A percentile compares a stretch with the other conserved stretches of the same genome.
These are phyloP conservation scores for Drosophila longiperda DNA, from an alignment of 2,888 invertebrate species.

Conservation along the genomic window DNA sequence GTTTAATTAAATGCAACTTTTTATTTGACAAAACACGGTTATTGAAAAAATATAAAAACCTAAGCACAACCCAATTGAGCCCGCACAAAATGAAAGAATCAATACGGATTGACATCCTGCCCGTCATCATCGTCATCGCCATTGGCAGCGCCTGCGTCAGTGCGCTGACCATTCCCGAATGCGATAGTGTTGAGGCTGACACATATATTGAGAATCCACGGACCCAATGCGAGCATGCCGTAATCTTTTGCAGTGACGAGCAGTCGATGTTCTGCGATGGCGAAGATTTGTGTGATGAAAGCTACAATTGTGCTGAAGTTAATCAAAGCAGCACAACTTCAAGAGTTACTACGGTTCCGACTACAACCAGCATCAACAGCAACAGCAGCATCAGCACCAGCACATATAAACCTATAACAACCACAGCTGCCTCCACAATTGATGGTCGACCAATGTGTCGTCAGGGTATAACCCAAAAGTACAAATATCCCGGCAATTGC, in stretches of 20 bases:
- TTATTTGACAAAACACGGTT: slow-evolving; percentile 36
- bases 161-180: slow-evolving; percentile 45
- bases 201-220: slow-evolving; percentile 39
- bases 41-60: slow-evolving; percentile 65
- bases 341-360: neutral
- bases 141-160: slow-evolving; percentile 17
- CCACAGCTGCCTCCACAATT: neutral
- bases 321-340: neutral
- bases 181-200: neutral
- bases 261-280: slow-evolving; percentile 50
- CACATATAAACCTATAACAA: slow-evolving; percentile 1
- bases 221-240: slow-evolving; percentile 39
- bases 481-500: slow-evolving; percentile 62
- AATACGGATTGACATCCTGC: slow-evolving; percentile 38
- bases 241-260: slow-evolving; percentile 51
- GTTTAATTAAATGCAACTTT: slow-evolving; percentile 71
- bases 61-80: slow-evolving; percentile 30
- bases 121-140: slow-evolving; percentile 19
- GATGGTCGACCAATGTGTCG: slow-evolving; percentile 50
- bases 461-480: slow-evolving; percentile 57
- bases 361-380: neutral
- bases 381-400: neutral
- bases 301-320: slow-evolving; percentile 24
- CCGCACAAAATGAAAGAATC: slow-evolving; percentile 63
- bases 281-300: slow-evolving; percentile 2